phyloP scores from a whole-genome alignment of 2,888 invertebrate genomes.

The Drosophila prostipennis region DNA sequence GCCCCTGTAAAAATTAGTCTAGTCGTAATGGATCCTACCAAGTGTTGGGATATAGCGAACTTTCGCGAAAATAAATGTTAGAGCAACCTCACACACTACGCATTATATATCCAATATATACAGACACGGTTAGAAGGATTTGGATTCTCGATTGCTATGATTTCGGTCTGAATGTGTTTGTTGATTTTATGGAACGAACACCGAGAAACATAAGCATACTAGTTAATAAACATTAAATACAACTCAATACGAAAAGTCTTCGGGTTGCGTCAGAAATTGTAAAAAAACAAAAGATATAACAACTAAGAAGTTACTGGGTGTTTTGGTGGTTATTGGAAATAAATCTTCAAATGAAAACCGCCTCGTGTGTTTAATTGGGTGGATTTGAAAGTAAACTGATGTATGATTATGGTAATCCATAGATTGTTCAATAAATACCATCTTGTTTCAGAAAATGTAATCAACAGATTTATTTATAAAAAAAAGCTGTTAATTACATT shows the following conservation, averaged over 20 bases:
- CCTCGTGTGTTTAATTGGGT: not conserved
- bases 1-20: conserved; percentile 28
- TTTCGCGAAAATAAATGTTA: conserved; percentile 4
- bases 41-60: conserved; percentile 13
- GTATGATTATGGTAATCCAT: too few relatives aligned
- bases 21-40: conserved; percentile 13
- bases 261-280: conserved; percentile 23
- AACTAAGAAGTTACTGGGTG: conserved; percentile 40
- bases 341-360: conserved; percentile 30
- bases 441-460: too few relatives aligned
- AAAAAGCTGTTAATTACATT: too few relatives aligned
- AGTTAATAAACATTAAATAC: conserved; percentile 18
- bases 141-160: conserved; percentile 23
- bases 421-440: too few relatives aligned
- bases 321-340: conserved; percentile 47
- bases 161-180: conserved; percentile 27
- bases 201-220: conserved; percentile 8
- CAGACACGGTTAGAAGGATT: conserved; percentile 15
- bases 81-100: conserved; percentile 8
- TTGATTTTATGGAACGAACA: conserved; percentile 9
- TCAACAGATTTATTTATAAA: too few relatives aligned
- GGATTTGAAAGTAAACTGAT: not conserved
- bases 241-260: conserved; percentile 10
- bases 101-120: conserved; percentile 19
- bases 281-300: conserved; percentile 23